Conservation (phyloP, 2,888 invertebrate genomes). For the Iselma pallidipennis region DNA sequence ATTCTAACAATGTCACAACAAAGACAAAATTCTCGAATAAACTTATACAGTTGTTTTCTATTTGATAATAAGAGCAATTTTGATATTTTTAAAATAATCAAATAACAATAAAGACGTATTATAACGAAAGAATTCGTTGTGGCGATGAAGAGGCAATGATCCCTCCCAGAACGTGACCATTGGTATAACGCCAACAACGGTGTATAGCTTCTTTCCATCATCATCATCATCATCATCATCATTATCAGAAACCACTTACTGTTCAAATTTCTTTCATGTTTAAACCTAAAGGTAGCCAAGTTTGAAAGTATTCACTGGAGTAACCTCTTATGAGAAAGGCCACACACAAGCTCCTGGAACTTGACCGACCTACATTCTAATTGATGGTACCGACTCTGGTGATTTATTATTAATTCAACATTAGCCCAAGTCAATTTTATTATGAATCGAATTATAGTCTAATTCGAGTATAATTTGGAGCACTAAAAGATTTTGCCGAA, state of each 20-base stretch:
- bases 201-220: conserved; percentile 2
- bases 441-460: too few relatives aligned
- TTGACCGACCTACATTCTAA: not conserved
- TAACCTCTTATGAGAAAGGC: not conserved
- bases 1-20: conserved; percentile 3
- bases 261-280: not conserved
- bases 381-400: too few relatives aligned
- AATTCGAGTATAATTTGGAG: too few relatives aligned
- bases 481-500: too few relatives aligned
- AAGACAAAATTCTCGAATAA: not conserved
- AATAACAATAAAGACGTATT: too few relatives aligned
- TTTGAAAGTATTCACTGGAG: not conserved
- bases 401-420: too few relatives aligned
- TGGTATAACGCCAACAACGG: conserved; percentile 1
- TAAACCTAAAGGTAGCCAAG: not conserved
- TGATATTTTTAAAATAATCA: too few relatives aligned
- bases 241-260: not conserved
- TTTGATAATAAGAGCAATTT: too few relatives aligned
- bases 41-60: too few relatives aligned
- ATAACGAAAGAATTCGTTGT: too few relatives aligned
- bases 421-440: too few relatives aligned
- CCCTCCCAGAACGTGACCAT: conserved; percentile 31
- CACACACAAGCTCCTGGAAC: not conserved
- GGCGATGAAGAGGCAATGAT: conserved; percentile 25
- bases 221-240: not conserved